Conservation (phyloP, 2,888 invertebrate genomes). For the Eudasyphora cyanicolor region DNA sequence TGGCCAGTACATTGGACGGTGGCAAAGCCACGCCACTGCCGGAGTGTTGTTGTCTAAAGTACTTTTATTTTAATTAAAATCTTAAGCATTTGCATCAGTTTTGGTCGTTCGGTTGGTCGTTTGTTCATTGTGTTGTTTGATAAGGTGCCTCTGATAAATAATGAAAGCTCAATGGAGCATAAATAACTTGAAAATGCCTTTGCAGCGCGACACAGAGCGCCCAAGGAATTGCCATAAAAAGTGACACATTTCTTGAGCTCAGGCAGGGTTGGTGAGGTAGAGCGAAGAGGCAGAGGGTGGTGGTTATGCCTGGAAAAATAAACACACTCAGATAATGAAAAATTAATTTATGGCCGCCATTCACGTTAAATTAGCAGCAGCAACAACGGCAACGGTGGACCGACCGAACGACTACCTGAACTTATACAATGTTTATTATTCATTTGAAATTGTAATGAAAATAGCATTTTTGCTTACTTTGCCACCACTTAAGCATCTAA, state of each 20-base stretch:
- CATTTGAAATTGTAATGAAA: slow-evolving; percentile 35
- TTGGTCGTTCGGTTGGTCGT: background rate
- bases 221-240: slow-evolving; percentile 8
- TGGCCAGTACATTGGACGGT: background rate
- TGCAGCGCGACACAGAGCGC: background rate
- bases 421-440: slow-evolving; percentile 28
- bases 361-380: slow-evolving; percentile 7
- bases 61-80: slow-evolving; percentile 33
- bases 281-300: background rate
- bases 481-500: background rate
- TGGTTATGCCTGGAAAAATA: background rate
- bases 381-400: background rate
- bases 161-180: slow-evolving; percentile 20
- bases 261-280: background rate
- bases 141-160: slow-evolving; percentile 26
- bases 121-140: background rate
- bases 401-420: background rate
- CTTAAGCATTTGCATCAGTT: slow-evolving; percentile 1
- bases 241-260: background rate
- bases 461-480: background rate
- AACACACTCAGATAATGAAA: slow-evolving; percentile 25
- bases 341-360: slow-evolving; percentile 12
- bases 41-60: background rate
- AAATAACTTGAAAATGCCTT: slow-evolving; percentile 10
- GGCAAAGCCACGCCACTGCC: too few species aligned